phyloP scores from a whole-genome alignment of 2,888 invertebrate species.

The Caprella mutica region DNA sequence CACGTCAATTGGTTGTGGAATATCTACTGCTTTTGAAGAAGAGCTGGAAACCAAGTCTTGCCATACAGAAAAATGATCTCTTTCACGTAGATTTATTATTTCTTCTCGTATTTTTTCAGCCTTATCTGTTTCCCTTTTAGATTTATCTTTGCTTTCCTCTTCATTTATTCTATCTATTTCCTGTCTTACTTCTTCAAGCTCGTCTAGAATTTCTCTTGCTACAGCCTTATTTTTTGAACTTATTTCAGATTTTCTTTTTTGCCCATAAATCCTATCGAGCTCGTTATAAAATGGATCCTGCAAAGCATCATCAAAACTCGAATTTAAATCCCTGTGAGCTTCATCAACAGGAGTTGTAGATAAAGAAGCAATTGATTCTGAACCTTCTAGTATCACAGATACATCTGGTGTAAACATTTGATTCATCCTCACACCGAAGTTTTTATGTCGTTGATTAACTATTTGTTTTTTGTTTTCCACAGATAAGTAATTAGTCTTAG shows the following conservation, averaged over 20 bases:
- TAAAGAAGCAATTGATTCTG: slow-evolving; percentile 31
- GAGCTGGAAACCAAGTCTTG: slow-evolving; percentile 11
- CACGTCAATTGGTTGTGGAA: slow-evolving; percentile 9
- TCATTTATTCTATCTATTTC: slow-evolving; percentile 24
- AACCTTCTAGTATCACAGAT: slow-evolving; percentile 31
- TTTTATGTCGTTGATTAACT: slow-evolving; percentile 2
- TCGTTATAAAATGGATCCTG: slow-evolving; percentile 15
- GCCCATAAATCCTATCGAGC: too few species aligned
- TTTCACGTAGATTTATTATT: slow-evolving; percentile 13
- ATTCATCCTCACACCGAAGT: slow-evolving; percentile 33
- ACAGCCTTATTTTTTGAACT: slow-evolving; percentile 13
- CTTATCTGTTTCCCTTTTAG: slow-evolving; percentile 14
- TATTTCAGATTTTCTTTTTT: slow-evolving; percentile 21
- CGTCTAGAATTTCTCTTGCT: slow-evolving; percentile 25
- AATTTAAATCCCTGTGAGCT: slow-evolving; percentile 18
- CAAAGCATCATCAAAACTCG: neutral
- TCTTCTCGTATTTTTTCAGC: slow-evolving; percentile 24
- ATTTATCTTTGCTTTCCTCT: slow-evolving; percentile 19
- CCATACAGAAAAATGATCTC: slow-evolving; percentile 19
- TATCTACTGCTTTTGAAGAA: neutral
- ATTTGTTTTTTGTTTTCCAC: neutral
- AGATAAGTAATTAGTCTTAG: too few species aligned
- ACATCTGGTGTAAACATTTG: slow-evolving; percentile 32
- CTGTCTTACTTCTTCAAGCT: slow-evolving; percentile 21
- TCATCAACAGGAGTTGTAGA: slow-evolving; percentile 31